Conservation (phyloP, 2,797 vertebrate genomes). For the Oryzias dopingdopingensis region DNA sequence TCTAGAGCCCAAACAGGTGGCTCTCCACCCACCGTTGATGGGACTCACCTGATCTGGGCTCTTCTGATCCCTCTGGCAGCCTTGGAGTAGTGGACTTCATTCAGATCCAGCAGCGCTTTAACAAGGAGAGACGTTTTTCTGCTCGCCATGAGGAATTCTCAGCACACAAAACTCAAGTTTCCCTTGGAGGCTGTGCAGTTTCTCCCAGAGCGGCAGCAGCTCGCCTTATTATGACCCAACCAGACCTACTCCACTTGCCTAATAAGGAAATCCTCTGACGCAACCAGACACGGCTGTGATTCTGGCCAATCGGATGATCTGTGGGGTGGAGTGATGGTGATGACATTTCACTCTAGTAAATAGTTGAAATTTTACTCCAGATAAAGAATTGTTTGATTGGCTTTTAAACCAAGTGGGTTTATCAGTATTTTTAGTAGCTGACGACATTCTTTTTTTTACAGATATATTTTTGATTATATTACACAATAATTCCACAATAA, state of each 20-base stretch:
- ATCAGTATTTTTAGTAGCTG: too few relatives aligned
- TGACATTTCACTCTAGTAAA: too few relatives aligned
- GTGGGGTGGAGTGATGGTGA: too few relatives aligned
- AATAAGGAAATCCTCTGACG: conserved; percentile 9
- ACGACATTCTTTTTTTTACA: too few relatives aligned
- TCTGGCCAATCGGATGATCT: conserved; percentile 23
- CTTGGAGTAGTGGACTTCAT: conserved; percentile 23
- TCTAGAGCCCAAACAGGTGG: too few relatives aligned
- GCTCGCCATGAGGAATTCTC: conserved; percentile 32
- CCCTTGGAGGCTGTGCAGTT: rapidly evolving
- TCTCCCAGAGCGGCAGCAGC: rapidly evolving
- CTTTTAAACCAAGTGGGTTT: too few relatives aligned
- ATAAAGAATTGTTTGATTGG: too few relatives aligned
- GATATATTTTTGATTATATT: too few relatives aligned
- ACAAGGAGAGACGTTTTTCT: conserved; percentile 31
- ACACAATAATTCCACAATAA: too few relatives aligned
- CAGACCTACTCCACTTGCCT: not conserved
- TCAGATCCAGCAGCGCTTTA: conserved; percentile 43
- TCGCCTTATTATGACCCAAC: not conserved
- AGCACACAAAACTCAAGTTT: not conserved
- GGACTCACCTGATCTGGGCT: conserved; percentile 52
- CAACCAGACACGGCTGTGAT: not conserved
- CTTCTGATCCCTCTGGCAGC: conserved; percentile 24
- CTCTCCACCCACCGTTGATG: not conserved
- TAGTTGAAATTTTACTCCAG: too few relatives aligned